phyloP scores from a whole-genome alignment of 2,888 invertebrate genomes.

The Dryomyza anilis region DNA sequence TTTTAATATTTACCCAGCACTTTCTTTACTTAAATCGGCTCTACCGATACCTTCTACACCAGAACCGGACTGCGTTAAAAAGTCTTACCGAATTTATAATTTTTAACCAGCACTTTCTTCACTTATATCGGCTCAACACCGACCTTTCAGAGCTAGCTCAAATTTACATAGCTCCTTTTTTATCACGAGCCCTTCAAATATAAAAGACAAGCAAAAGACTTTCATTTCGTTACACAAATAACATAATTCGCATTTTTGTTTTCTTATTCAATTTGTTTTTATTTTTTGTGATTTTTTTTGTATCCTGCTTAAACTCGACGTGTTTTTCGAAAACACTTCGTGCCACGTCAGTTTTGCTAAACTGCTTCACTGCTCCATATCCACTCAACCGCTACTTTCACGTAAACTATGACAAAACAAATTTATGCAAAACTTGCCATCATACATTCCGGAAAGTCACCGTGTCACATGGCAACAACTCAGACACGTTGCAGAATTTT shows the following conservation, averaged over 20 bases:
- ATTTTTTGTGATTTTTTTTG: background rate
- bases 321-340: background rate
- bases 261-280: background rate
- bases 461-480: slow-evolving; percentile 21
- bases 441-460: slow-evolving; percentile 13
- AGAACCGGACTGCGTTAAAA: too few species aligned
- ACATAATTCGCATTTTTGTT: background rate
- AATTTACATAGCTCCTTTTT: too few species aligned
- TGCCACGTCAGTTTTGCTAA: background rate
- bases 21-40: too few species aligned
- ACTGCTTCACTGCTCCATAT: background rate
- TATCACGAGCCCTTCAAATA: too few species aligned
- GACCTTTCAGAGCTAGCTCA: too few species aligned
- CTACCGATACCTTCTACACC: too few species aligned
- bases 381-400: background rate
- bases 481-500: slow-evolving; percentile 21
- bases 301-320: background rate
- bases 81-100: too few species aligned
- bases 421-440: slow-evolving; percentile 14
- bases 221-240: background rate
- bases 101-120: too few species aligned
- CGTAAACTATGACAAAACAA: slow-evolving; percentile 13
- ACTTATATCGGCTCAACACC: too few species aligned
- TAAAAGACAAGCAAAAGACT: too few species aligned
- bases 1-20: too few species aligned